Base-by-base conservation (phyloP, 2,888 invertebrate genomes). In the Diaperis boleti region DNA sequence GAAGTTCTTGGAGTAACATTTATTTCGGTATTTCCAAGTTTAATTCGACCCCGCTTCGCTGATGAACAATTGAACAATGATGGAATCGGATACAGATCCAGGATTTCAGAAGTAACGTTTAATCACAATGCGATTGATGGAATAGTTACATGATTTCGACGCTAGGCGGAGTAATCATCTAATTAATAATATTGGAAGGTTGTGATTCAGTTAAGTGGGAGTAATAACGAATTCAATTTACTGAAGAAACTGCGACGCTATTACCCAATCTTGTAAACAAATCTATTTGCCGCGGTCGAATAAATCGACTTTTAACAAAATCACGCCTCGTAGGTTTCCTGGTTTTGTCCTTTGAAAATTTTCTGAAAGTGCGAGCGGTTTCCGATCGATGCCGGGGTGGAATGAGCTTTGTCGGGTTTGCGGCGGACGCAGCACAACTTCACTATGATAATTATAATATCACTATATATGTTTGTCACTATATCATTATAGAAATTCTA, bases 31-130 rank as follows among this genome's bases (percentile, higher is more conserved):
- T 33, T 10, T 42, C 33, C 42, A 55, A 55, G 44, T 42, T 57
- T 45, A 57, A 47, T 57, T 57, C 33, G 22, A 35, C 22, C 37
- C 37, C 37, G 22, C 15, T 45, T 33, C 35, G 35, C 10, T 26
- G 17, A 41, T 57, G 57, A 57, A 57, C 57, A 57, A 57, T 57
- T 35, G 17, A 54, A 54, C 54, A 54, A 54, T 54, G 54, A 54
- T 41, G 54, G 26, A 13, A 45, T 37, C 29, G 7, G 45, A 57
- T 45, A 55, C 44, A 55, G 55, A 55, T 35, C 57, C 57, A 26
- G 13, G 17, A 31, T 54, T 39, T 20, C 18, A 42, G 41, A 42
- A 18, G 41, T 42, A 13, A 50, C 35, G 37, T 54, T 54, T 54
- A 55, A 42, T 55, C 55, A 55, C 31, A 55, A 11, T 55, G 18